phyloP scores from a whole-genome alignment of 2,888 invertebrate species.

The Drosophila pseudotakahashii region DNA sequence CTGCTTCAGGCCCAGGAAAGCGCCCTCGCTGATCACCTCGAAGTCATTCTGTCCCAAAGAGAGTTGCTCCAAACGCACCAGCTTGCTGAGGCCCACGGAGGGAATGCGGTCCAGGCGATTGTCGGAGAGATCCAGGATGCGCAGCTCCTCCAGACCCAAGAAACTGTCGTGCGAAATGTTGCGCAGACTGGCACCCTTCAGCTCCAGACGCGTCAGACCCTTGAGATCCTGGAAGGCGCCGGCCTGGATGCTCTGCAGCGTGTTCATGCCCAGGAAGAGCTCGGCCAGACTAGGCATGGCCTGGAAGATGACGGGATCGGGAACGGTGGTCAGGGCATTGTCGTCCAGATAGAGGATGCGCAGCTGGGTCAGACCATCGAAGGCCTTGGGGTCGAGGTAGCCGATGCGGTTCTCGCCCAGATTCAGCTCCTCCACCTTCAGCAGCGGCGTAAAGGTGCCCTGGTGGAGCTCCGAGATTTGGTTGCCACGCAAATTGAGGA shows the following conservation, averaged over 20 bases:
- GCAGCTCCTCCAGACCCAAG: constrained; percentile 89
- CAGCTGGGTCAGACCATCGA: constrained; percentile 90
- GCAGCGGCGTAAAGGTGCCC: constrained; percentile 90
- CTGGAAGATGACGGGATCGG: constrained; percentile 89
- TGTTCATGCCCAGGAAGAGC: constrained; percentile 93
- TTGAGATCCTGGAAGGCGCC: constrained; percentile 93
- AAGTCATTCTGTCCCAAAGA: constrained; percentile 94
- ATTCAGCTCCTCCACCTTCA: constrained; percentile 93
- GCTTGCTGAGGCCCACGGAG: constrained; percentile 89
- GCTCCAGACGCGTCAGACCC: constrained; percentile 90
- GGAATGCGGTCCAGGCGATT: constrained; percentile 91
- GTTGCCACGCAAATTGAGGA: constrained; percentile 92
- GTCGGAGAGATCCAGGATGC: constrained; percentile 91
- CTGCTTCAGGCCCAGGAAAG: constrained; percentile 92
- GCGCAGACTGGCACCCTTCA: constrained; percentile 91
- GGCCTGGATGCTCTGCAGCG: constrained; percentile 90
- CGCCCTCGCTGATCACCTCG: constrained; percentile 88
- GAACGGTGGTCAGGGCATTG: constrained; percentile 91
- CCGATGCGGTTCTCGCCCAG: constrained; percentile 94
- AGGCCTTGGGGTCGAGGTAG: constrained; percentile 91
- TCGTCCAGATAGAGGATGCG: constrained; percentile 93
- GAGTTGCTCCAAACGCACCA: constrained; percentile 91
- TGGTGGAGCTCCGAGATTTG: constrained; percentile 91
- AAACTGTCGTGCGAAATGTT: constrained; percentile 92
- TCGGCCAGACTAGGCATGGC: constrained; percentile 92